Base-by-base conservation (phyloP, 2,888 invertebrate genomes). In the Myopa tessellatipennis region DNA sequence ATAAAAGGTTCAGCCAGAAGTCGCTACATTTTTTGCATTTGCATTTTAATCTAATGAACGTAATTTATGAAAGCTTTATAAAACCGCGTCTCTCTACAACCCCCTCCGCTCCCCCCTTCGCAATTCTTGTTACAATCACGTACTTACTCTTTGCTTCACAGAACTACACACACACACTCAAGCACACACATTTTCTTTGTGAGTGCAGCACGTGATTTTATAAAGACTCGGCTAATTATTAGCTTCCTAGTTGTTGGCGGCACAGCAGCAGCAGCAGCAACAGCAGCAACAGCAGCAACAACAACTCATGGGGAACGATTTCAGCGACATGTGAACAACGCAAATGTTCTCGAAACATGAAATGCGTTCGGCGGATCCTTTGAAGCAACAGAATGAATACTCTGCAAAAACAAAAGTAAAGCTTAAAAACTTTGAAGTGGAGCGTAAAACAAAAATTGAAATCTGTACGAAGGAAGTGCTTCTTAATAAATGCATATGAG, bases 181-280 rank as follows among this genome's bases (percentile, higher is more conserved):
- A n/a, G 4, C 67, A 14, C 16, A 7, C 67, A 16, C 67, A 40
- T 67, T 40, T 55, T 16, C 50, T 70, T 70, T 34, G 36, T 7
- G 34, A 61, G 61, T 34, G 69, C 45, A 45, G 68, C 69, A 75
- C 67, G 74, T 68, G 69, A 68, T 75, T 69, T 60, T 69, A 34
- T 61, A 75, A 69, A 75, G 60, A 58, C 55, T 60, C 58, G 75
- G 68, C 58, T 75, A 75, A 75, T 75, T 69, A 75, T 69, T 75
- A 75, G 75, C 69, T 75, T 69, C 68, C 69, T 16, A 12, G 45
- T 40, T 36, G 52, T 26, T 18, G 6, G 14, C 45, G 18, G 4
- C 18, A 18, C 52, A 52, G 34, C 26, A 69, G 14, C 69, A 34
- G 34, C 68, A n/a, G 26, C 68, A 68, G 26, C 26, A 2, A 26